A percentile compares a stretch with the other conserved stretches of the same genome.
Evolutionary conservation across 2,888 invertebrate species (phyloP).

Genomic region (Pheosia gnoma): DNA sequence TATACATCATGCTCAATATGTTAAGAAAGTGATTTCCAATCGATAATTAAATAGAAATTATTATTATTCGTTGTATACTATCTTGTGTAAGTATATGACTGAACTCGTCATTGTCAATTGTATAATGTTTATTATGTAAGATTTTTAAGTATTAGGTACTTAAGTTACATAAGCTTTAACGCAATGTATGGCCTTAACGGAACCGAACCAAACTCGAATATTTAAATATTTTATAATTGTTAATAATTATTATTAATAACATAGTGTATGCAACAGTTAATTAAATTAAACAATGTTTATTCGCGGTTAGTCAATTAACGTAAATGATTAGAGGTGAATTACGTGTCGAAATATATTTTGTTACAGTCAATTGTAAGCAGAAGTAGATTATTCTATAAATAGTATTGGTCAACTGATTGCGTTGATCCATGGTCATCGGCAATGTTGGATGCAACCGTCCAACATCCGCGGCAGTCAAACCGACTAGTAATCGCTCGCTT

Average conservation of each 20-base stretch:
- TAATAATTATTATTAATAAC: constrained; percentile 1
- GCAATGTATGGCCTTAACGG: constrained; percentile 74
- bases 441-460: neutral
- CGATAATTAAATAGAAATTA: neutral
- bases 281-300: neutral
- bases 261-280: neutral
- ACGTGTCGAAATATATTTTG: neutral
- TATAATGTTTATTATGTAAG: constrained; percentile 31
- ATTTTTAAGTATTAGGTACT: constrained; percentile 18
- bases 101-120: constrained; percentile 12
- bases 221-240: constrained; percentile 37
- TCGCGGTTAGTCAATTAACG: neutral
- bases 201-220: constrained; percentile 80
- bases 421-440: neutral
- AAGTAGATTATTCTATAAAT: neutral
- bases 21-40: neutral
- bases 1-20: too few relatives aligned
- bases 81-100: neutral
- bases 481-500: neutral
- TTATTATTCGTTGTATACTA: neutral
- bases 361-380: neutral
- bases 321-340: neutral
- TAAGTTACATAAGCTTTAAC: constrained; percentile 67
- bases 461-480: neutral
- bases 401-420: neutral